Base-by-base conservation (phyloP, 2,888 invertebrate genomes). In the Microctonus brassicae region DNA sequence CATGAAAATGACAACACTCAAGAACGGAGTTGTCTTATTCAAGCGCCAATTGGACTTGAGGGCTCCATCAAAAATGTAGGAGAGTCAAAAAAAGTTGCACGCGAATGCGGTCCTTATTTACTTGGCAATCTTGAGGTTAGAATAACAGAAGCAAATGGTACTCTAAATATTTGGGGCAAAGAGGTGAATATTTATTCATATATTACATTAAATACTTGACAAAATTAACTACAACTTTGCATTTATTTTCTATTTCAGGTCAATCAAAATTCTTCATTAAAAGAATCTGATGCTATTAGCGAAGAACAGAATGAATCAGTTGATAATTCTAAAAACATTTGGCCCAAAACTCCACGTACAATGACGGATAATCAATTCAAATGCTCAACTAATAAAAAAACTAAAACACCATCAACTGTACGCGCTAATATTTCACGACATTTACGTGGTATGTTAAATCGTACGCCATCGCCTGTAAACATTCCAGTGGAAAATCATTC, bases 131-230 rank as follows among this genome's bases (percentile, higher is more conserved):
- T 87, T 13, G 86, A 86, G 76, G 82, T 87, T 47, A 81, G 84
- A 73, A 87, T 87, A 86, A 81, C 85, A 1, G 87, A 87, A 73
- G 77, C 83, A 47, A 86, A 87, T 68, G 87, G 87, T 13, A 87
- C 85, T 0, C 84, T 87, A 26, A 87, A 85, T 58, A 84, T 87
- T 70, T 87, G 86, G 86, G 87, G 87, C 11, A 87, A 86, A 78
- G 86, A 87, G 78, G 82, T 84, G 69, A 60, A 52, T 17, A 34
- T 47, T 33, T n/a, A 13, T 64, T 22, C 29, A 33, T 20, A 24
- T 9, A 39, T 20, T 10, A 3, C n/a, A 34, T 60, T 33, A 6
- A 52, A 17, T 20, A 33, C 39, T 2, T 61, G 9, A 20, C 1
- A 7, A 26, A 34, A 20, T 22, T 52, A 11, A 53, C 39, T 52